Evolutionary conservation across 2,113 vertebrate genomes (phyloP).

Genomic region (Syrmaticus mikado): DNA sequence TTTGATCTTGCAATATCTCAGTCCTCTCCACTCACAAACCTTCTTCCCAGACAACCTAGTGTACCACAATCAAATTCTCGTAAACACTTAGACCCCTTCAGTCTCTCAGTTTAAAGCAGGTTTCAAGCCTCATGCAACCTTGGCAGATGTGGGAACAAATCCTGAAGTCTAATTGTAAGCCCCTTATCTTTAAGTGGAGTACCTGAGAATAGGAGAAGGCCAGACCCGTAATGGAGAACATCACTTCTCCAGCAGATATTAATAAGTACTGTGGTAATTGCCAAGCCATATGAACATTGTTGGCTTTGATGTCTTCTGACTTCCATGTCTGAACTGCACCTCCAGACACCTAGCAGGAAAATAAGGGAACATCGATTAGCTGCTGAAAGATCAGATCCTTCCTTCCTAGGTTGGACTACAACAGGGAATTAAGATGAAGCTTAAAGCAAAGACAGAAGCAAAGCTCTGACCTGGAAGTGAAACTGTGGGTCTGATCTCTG

Average conservation of each 20-base stretch:
- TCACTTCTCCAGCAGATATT: slow-evolving; percentile 92
- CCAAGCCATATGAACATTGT: slow-evolving; percentile 89
- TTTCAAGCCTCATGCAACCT: neutral
- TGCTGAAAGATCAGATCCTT: neutral
- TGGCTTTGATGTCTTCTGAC: slow-evolving; percentile 85
- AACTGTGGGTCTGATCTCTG: neutral
- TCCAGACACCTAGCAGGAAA: slow-evolving; percentile 68
- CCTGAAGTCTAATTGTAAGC: slow-evolving; percentile 1
- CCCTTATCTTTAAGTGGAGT: slow-evolving; percentile 1
- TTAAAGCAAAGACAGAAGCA: neutral
- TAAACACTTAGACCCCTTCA: neutral
- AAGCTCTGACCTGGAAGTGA: neutral
- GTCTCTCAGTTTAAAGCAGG: neutral
- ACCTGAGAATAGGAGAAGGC: slow-evolving; percentile 99
- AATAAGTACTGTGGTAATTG: slow-evolving; percentile 93
- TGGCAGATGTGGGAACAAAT: neutral
- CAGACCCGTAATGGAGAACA: slow-evolving; percentile 97
- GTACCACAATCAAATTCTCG: neutral
- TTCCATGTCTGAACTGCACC: slow-evolving; percentile 53
- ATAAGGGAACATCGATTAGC: slow-evolving; percentile 1
- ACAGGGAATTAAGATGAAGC: neutral
- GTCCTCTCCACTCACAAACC: neutral
- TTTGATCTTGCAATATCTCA: neutral
- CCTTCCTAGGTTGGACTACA: neutral
- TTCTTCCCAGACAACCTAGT: neutral